A percentile compares a stretch with the other conserved stretches of the same genome.
Evolutionary conservation across 2,113 vertebrate genomes (phyloP).

Genomic region (Tringa solitaria): DNA sequence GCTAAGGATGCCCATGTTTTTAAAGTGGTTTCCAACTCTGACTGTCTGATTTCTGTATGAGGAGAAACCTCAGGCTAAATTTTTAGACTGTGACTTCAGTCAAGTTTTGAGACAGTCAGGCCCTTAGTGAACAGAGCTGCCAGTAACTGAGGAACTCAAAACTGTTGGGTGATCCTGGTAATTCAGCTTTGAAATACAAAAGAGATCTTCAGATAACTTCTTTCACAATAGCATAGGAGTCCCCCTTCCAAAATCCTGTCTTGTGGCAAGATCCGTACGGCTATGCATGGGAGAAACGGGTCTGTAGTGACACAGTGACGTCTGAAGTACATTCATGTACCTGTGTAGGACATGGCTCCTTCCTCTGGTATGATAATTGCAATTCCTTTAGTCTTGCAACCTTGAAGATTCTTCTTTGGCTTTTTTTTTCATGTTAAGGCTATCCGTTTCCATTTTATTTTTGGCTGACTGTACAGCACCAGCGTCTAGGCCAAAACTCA

Average conservation of each 20-base stretch:
- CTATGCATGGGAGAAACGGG: not conserved
- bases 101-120: not conserved
- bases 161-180: not conserved
- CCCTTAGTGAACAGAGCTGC: not conserved
- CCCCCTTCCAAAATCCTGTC: not conserved
- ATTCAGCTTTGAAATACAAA: not conserved
- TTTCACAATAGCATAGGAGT: not conserved
- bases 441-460: not conserved
- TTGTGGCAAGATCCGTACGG: not conserved
- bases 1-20: not conserved
- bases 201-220: not conserved
- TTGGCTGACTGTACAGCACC: not conserved
- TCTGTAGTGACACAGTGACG: not conserved
- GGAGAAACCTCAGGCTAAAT: not conserved
- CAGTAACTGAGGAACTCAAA: not conserved
- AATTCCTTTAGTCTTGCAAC: not conserved
- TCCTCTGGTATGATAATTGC: not conserved
- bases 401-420: not conserved
- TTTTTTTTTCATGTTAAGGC: not conserved
- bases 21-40: not conserved
- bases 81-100: not conserved
- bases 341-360: not conserved
- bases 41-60: not conserved
- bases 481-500: conserved; percentile 16
- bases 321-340: not conserved